A percentile compares a stretch with the other conserved stretches of the same genome.
phyloP scores from a whole-genome alignment of 2,797 vertebrate genomes.

The Pantherophis vulpinus region DNA sequence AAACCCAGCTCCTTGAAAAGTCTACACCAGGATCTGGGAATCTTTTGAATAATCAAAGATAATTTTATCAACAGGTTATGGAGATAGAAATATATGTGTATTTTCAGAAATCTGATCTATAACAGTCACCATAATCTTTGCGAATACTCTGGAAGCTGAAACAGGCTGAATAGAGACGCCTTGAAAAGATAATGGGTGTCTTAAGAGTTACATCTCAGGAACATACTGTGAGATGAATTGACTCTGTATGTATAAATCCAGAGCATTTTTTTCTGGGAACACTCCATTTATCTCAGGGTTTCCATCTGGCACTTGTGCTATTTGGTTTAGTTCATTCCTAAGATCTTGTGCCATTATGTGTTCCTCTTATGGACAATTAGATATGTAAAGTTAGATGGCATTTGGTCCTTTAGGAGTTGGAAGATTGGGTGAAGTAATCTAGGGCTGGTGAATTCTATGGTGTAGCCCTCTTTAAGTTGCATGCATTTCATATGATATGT shows the following conservation, averaged over 20 bases:
- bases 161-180: neutral
- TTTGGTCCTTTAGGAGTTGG: neutral
- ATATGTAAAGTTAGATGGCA: neutral
- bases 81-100: neutral
- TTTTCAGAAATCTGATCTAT: neutral
- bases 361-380: neutral
- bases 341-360: neutral
- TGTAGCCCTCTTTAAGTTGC: neutral
- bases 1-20: neutral
- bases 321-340: neutral
- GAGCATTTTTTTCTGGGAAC: neutral
- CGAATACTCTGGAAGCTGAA: neutral
- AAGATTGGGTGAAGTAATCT: neutral
- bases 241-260: neutral
- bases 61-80: neutral
- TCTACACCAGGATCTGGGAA: neutral
- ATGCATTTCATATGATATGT: neutral
- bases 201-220: neutral
- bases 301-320: neutral
- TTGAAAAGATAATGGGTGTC: neutral
- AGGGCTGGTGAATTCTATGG: neutral
- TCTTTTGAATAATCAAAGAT: neutral
- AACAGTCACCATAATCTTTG: neutral
- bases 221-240: neutral
- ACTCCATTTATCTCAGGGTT: neutral